Evolutionary conservation across 2,888 invertebrate genomes (phyloP).

Genomic region (Microctonus aethiopoides): DNA sequence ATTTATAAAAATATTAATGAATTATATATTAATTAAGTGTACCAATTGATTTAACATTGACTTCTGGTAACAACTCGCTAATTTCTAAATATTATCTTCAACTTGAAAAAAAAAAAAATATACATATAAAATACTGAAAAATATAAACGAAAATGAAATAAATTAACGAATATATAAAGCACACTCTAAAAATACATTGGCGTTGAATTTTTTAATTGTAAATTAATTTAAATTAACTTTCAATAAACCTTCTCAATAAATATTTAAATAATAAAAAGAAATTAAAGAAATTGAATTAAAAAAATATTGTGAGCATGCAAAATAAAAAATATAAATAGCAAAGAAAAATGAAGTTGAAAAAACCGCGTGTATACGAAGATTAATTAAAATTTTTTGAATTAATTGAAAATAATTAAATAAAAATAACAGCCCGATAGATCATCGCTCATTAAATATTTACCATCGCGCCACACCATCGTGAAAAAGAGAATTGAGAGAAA

Average conservation of each 20-base stretch:
- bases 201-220: constrained; percentile 16
- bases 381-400: constrained; percentile 15
- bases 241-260: background rate
- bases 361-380: constrained; percentile 26
- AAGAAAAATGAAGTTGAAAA: background rate
- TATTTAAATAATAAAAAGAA: background rate
- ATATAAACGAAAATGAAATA: constrained; percentile 7
- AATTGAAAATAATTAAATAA: constrained; percentile 3
- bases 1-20: constrained; percentile 9
- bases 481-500: constrained; percentile 16
- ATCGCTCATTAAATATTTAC: constrained; percentile 13
- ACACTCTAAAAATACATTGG: background rate
- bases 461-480: constrained; percentile 2
- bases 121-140: constrained; percentile 2
- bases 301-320: background rate
- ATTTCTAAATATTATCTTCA: constrained; percentile 11
- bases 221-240: background rate
- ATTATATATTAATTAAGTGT: constrained; percentile 12
- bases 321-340: background rate
- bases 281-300: background rate
- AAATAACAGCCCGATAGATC: constrained; percentile 3
- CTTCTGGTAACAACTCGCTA: constrained; percentile 11
- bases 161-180: background rate
- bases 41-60: too few species aligned
- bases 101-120: constrained; percentile 4